phyloP scores from a whole-genome alignment of 2,888 invertebrate genomes.

The Tillus elongatus region DNA sequence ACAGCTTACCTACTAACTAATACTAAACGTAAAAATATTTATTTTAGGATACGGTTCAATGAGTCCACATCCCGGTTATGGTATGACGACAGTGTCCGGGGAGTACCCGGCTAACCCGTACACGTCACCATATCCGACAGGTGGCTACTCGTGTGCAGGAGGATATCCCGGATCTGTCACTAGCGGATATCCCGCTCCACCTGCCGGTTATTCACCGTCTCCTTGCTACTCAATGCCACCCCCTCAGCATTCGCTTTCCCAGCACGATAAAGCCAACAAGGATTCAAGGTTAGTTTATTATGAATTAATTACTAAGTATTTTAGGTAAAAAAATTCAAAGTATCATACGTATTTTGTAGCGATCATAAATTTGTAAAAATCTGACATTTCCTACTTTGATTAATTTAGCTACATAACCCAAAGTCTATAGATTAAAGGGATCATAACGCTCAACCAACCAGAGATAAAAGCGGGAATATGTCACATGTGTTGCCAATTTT shows the following conservation, averaged over 20 bases:
- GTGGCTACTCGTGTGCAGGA: conserved; percentile 37
- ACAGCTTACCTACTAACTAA: too few relatives aligned
- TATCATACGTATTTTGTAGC: background rate
- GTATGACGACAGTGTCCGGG: conserved; percentile 63
- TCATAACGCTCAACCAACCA: too few relatives aligned
- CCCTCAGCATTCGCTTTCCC: conserved; percentile 62
- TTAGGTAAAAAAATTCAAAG: background rate
- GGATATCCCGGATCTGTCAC: conserved; percentile 47
- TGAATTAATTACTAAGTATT: too few relatives aligned
- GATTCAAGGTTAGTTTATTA: conserved; percentile 56
- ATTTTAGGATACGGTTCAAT: conserved; percentile 67
- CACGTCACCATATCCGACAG: conserved; percentile 54
- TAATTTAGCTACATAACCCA: too few relatives aligned
- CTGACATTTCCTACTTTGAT: too few relatives aligned
- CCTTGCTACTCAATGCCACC: conserved; percentile 84
- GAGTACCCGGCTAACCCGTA: conserved; percentile 72
- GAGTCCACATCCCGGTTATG: conserved; percentile 79
- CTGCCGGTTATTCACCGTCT: conserved; percentile 45
- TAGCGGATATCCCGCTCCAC: conserved; percentile 55
- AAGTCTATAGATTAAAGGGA: too few relatives aligned
- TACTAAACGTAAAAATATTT: too few relatives aligned
- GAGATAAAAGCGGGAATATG: too few relatives aligned
- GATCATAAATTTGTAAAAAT: conserved; percentile 3
- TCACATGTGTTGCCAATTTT: too few relatives aligned
- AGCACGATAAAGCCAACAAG: conserved; percentile 62